phyloP scores from a whole-genome alignment of 2,797 vertebrate species.

The Falco biarmicus region DNA sequence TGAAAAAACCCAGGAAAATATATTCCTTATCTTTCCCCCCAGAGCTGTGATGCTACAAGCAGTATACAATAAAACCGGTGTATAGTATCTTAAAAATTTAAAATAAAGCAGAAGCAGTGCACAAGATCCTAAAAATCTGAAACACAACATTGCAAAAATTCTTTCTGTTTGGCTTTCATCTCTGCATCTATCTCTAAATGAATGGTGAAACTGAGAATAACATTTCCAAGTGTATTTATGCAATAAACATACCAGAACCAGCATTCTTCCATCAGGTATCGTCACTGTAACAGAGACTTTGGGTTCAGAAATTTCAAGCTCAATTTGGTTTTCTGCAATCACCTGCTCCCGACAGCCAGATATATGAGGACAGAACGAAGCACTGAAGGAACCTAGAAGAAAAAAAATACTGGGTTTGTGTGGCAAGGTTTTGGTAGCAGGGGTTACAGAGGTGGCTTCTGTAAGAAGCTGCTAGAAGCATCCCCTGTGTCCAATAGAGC shows the following conservation, averaged over 20 bases:
- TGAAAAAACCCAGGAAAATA: not conserved
- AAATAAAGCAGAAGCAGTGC: not conserved
- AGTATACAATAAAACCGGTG: not conserved
- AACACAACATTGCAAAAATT: not conserved
- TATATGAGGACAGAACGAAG: constrained; percentile 88
- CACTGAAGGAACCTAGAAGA: constrained; percentile 82
- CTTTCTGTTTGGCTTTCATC: not conserved
- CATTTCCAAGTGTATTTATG: not conserved
- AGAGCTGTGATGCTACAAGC: not conserved
- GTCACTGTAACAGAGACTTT: constrained; percentile 81
- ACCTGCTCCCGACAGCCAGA: constrained; percentile 89
- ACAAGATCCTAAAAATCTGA: not conserved
- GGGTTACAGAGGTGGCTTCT: not conserved
- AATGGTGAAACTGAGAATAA: not conserved
- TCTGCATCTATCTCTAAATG: not conserved
- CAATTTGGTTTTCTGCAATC: constrained; percentile 79
- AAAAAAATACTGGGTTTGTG: not conserved
- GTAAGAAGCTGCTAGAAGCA: not conserved
- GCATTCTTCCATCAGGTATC: constrained; percentile 82
- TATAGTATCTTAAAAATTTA: not conserved
- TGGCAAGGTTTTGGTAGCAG: not conserved
- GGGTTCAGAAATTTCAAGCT: constrained; percentile 79
- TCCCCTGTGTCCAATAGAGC: accelerated
- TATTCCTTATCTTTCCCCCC: not conserved
- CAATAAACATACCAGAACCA: constrained; percentile 83